Evolutionary conservation across 1,140 invertebrate species (phyloP).

Genomic region (Drosophila cardini): DNA sequence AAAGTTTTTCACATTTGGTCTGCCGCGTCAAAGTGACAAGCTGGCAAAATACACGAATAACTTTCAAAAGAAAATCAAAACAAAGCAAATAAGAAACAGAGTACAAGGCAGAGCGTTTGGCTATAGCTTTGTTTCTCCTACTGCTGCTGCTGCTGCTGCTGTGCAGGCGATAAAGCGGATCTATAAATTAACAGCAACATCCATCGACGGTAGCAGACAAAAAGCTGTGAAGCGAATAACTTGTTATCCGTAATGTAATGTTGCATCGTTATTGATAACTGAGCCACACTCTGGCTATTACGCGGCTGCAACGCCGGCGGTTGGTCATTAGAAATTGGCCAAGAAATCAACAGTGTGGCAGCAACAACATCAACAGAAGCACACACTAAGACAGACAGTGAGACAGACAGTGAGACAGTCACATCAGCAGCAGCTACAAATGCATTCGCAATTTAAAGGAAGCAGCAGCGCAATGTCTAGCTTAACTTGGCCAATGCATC

Average conservation of each 20-base stretch:
- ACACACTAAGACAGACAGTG: slow-evolving; percentile 12
- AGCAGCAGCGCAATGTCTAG: slow-evolving; percentile 66
- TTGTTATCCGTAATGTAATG: slow-evolving; percentile 30
- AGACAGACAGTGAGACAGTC: slow-evolving; percentile 37
- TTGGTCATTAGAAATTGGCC: slow-evolving; percentile 74
- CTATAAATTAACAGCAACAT: slow-evolving; percentile 69
- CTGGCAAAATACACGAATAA: slow-evolving; percentile 53
- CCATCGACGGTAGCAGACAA: slow-evolving; percentile 15
- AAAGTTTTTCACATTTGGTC: slow-evolving; percentile 51
- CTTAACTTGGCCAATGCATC: slow-evolving; percentile 70
- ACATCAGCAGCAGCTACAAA: slow-evolving; percentile 43
- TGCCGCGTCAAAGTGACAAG: slow-evolving; percentile 55
- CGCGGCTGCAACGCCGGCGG: slow-evolving; percentile 45
- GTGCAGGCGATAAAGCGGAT: slow-evolving; percentile 40
- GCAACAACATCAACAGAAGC: slow-evolving; percentile 34
- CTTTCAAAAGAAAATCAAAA: slow-evolving; percentile 42
- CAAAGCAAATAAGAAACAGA: slow-evolving; percentile 47
- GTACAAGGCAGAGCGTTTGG: slow-evolving; percentile 36
- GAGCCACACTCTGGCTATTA: slow-evolving; percentile 42
- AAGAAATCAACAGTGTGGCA: slow-evolving; percentile 71
- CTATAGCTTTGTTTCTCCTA: neutral
- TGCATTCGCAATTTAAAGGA: slow-evolving; percentile 62
- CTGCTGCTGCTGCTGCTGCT: slow-evolving; percentile 18
- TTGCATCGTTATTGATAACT: slow-evolving; percentile 44
- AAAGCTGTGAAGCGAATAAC: slow-evolving; percentile 44